Evolutionary conservation across 2,888 invertebrate species (phyloP).

Genomic region (Lithophane semibrunnea): DNA sequence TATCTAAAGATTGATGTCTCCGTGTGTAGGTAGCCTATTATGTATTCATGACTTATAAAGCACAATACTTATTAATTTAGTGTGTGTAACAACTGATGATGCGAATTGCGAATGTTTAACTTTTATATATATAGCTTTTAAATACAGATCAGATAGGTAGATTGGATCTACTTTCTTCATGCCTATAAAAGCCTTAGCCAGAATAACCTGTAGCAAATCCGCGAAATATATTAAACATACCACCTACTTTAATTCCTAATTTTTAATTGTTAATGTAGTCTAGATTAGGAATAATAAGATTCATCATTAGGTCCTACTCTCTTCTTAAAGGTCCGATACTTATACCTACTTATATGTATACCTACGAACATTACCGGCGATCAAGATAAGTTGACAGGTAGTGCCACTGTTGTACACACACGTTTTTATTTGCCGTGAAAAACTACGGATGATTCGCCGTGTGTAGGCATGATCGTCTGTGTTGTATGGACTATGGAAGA

Average conservation of each 20-base stretch:
- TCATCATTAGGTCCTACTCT: conserved; percentile 9
- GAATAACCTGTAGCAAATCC: background rate
- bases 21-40: too few species aligned
- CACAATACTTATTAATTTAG: background rate
- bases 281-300: conserved; percentile 2
- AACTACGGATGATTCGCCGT: too few species aligned
- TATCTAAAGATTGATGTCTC: background rate
- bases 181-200: background rate
- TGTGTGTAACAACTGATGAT: background rate
- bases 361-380: conserved; percentile 32
- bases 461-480: too few species aligned
- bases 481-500: too few species aligned
- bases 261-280: too few species aligned
- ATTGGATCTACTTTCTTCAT: background rate
- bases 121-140: background rate
- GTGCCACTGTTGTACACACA: too few species aligned
- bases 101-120: conserved; percentile 30
- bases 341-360: background rate
- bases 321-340: background rate
- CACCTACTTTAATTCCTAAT: background rate
- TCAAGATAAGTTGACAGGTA: conserved; percentile 28
- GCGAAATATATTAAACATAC: background rate
- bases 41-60: background rate
- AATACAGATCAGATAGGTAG: background rate
- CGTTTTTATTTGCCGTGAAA: too few species aligned